phyloP scores from a whole-genome alignment of 1,140 invertebrate species.

The Caerostris extrusa region DNA sequence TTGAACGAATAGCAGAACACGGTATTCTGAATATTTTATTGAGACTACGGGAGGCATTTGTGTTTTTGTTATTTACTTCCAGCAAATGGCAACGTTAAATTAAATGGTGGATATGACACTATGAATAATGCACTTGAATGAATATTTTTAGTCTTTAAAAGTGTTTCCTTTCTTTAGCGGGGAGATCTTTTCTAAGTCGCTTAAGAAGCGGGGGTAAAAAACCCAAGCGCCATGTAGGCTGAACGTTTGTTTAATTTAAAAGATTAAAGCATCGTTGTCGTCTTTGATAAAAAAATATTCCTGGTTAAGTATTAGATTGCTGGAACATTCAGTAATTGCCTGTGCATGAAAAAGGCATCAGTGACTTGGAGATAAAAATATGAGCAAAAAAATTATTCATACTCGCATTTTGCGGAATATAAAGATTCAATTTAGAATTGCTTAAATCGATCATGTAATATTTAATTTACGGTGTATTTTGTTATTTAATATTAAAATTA shows the following conservation, averaged over 20 bases:
- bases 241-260: slow-evolving; percentile 33
- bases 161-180: neutral
- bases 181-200: neutral
- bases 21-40: slow-evolving; percentile 55
- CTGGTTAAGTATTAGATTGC: neutral
- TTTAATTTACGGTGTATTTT: no score
- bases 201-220: neutral
- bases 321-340: neutral
- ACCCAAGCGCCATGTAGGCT: neutral
- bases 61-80: slow-evolving; percentile 9
- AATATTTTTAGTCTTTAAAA: slow-evolving; percentile 66
- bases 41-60: slow-evolving; percentile 10
- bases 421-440: neutral
- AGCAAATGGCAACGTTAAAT: slow-evolving; percentile 44
- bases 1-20: slow-evolving; percentile 4
- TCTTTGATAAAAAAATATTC: neutral
- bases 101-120: slow-evolving; percentile 60
- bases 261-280: slow-evolving; percentile 20
- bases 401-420: neutral
- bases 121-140: slow-evolving; percentile 27
- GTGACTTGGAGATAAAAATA: no score
- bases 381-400: neutral
- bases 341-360: neutral
- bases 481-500: no score
- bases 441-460: no score